phyloP scores from a whole-genome alignment of 1,140 invertebrate genomes.

The Ips nitidus region DNA sequence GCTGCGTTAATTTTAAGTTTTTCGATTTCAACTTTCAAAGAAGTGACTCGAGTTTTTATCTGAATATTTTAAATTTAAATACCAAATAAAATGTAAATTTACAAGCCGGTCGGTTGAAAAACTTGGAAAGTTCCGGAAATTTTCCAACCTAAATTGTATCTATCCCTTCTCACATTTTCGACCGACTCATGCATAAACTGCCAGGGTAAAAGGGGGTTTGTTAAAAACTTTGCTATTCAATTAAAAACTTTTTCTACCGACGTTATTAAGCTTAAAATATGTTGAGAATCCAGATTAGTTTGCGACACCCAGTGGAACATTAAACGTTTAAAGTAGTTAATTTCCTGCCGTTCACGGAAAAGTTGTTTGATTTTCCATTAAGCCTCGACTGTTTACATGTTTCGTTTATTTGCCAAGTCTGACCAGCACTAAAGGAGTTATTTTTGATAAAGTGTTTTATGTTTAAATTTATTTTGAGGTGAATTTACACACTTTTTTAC shows the following conservation, averaged over 20 bases:
- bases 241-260: slow-evolving; percentile 15
- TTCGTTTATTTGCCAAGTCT: too few species aligned
- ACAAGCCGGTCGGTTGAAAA: slow-evolving; percentile 5
- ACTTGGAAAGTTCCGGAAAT: slow-evolving; percentile 6
- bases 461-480: too few species aligned
- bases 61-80: slow-evolving; percentile 22
- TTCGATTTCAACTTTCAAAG: not conserved
- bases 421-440: too few species aligned
- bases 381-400: not conserved
- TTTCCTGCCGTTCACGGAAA: not conserved
- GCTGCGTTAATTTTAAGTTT: not conserved
- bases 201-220: slow-evolving; percentile 6
- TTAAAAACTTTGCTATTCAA: slow-evolving; percentile 19
- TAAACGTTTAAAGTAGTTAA: slow-evolving; percentile 2
- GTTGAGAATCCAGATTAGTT: slow-evolving; percentile 1
- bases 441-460: too few species aligned
- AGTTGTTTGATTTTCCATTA: not conserved
- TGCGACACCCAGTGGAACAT: slow-evolving; percentile 2
- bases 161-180: slow-evolving; percentile 21
- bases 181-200: slow-evolving; percentile 8
- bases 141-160: slow-evolving; percentile 15
- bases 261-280: slow-evolving; percentile 10
- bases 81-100: slow-evolving; percentile 17
- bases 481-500: too few species aligned
- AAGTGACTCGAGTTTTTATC: slow-evolving; percentile 1